phyloP scores from a whole-genome alignment of 2,113 vertebrate genomes.

The Jaculus jaculus region DNA sequence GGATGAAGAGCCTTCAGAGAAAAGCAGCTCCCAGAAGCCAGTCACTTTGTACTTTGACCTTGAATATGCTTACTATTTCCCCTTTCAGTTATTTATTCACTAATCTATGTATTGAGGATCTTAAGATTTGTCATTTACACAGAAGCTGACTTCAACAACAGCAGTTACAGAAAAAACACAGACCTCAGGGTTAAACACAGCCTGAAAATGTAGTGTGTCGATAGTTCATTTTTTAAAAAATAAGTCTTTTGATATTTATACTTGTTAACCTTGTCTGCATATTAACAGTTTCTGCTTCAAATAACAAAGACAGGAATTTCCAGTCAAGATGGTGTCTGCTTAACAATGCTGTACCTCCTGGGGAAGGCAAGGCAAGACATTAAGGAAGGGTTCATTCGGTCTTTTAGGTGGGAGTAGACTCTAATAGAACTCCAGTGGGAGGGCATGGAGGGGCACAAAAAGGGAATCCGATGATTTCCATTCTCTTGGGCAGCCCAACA shows the following conservation, averaged over 20 bases:
- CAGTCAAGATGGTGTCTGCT: no score
- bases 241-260: neutral
- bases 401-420: no score
- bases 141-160: constrained; percentile 24
- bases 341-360: no score
- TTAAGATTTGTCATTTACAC: constrained; percentile 58
- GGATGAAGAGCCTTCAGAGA: neutral
- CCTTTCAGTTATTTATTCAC: constrained; percentile 62
- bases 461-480: no score
- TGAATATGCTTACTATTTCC: neutral
- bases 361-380: no score
- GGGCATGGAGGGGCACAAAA: no score
- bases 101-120: constrained; percentile 16
- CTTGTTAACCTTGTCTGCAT: neutral
- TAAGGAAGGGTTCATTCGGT: no score
- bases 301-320: no score
- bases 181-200: constrained; percentile 49
- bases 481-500: no score
- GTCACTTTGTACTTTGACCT: neutral
- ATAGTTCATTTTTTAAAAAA: neutral
- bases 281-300: neutral
- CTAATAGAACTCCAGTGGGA: no score
- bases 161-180: constrained; percentile 7
- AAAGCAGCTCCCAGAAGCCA: no score
- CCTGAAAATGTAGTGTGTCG: constrained; percentile 40